Evolutionary conservation across 2,113 vertebrate species (phyloP).

Genomic region (Ammodytes marinus): DNA sequence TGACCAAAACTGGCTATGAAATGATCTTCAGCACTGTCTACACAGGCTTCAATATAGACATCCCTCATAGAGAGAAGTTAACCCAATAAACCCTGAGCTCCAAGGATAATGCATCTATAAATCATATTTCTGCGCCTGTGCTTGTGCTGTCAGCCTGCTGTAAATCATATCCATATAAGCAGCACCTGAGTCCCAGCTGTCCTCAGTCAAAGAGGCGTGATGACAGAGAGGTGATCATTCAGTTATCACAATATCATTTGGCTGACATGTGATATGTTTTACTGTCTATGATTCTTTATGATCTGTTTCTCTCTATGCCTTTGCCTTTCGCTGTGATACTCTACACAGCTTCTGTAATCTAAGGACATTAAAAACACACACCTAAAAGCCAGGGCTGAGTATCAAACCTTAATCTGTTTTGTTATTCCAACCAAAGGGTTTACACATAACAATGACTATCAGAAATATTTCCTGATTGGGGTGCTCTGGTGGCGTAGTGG

Average conservation of each 20-base stretch:
- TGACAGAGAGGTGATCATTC: slow-evolving; percentile 14
- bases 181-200: slow-evolving; percentile 56
- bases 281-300: not conserved
- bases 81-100: slow-evolving; percentile 11
- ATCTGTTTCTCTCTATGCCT: not conserved
- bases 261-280: not conserved
- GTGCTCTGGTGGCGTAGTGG: too few species aligned
- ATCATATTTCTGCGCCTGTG: slow-evolving; percentile 17
- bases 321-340: not conserved
- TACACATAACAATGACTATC: not conserved
- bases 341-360: not conserved
- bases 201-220: slow-evolving; percentile 2
- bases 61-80: slow-evolving; percentile 7
- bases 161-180: slow-evolving; percentile 34
- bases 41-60: slow-evolving; percentile 14
- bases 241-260: slow-evolving; percentile 22
- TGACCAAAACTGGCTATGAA: not conserved
- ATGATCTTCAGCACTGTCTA: not conserved
- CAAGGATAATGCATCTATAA: slow-evolving; percentile 39
- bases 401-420: not conserved
- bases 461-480: not conserved
- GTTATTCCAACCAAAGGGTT: not conserved
- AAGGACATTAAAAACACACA: not conserved
- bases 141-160: slow-evolving; percentile 11
- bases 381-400: not conserved